Base-by-base conservation (phyloP, 2,888 invertebrate genomes). In the Aethes cnicana region DNA sequence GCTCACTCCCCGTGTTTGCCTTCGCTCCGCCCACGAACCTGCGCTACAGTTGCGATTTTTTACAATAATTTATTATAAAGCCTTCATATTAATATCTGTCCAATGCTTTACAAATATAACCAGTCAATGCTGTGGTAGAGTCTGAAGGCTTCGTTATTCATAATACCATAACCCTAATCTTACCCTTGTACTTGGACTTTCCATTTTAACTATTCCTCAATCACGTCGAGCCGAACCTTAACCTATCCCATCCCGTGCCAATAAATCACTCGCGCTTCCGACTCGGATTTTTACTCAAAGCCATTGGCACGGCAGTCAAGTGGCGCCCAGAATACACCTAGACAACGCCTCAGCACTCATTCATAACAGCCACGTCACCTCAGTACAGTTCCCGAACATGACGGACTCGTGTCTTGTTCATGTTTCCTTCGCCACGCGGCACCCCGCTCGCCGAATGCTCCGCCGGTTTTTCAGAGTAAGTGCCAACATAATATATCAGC, bases 281-380 rank as follows among this genome's bases (percentile, higher is more conserved):
- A 83, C 75, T 77, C 68, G 62, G 70, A 76, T 82, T 85, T 84
- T 85, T 81, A 82, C 70, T 79, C 74, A 69, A 64, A 68, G 67
- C 76, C 72, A 84, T 83, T 81, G 82, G 80, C 83, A 79, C 75
- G 68, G 70, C 53, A 59, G 74, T 86, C 86, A 83, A 87, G 88
- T 82, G 83, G 75, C 58, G 74, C 72, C 81, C 80, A 71, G 75
- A 86, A 86, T 85, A 88, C 74, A 74, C 63, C 69, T 76, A 84
- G 80, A 81, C 82, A 74, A 71, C 78, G 78, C 79, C 77, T 77
- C 72, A 66, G 63, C 67, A 70, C 71, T 74, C 88, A 85, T 85
- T 84, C 84, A 84, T 78, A 75, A 73, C 61, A 64, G 66, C 54
- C 57, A 75, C 80, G 80, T 80, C 78, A 78, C 64, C 66, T 63